These are phyloP conservation scores for Spodoptera frugiperda DNA, from an alignment of 1,140 invertebrate species.

Conservation along the genomic window DNA sequence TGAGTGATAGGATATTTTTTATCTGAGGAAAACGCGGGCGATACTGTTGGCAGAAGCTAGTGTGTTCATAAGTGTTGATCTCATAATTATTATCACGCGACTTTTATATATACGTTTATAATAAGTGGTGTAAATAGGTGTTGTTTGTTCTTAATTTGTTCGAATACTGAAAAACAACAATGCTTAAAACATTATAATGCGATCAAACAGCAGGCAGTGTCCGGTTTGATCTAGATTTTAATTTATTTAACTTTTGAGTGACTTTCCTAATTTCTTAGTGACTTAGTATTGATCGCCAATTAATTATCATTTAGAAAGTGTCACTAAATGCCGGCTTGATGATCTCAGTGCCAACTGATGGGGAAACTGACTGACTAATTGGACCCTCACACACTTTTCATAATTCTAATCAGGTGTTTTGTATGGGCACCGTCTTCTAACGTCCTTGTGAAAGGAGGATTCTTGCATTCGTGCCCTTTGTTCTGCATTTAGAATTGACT, in stretches of 20 bases:
- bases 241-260: too few species aligned
- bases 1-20: too few species aligned
- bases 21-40: too few species aligned
- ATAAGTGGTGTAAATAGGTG: too few species aligned
- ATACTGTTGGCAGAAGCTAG: too few species aligned
- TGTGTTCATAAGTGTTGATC: background rate
- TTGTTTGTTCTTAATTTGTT: too few species aligned
- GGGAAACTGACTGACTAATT: constrained; percentile 24
- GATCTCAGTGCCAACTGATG: background rate
- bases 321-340: too few species aligned
- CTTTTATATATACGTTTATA: too few species aligned
- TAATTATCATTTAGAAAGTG: too few species aligned
- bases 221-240: too few species aligned
- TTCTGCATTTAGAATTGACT: background rate
- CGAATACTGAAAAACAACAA: too few species aligned
- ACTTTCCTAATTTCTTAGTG: background rate
- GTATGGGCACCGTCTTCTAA: background rate
- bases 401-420: constrained; percentile 6
- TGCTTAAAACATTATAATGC: background rate
- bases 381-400: constrained; percentile 24
- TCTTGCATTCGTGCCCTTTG: constrained; percentile 6
- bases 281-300: background rate
- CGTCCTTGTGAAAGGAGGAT: constrained; percentile 15
- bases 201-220: background rate
- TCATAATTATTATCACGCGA: too few species aligned